These are phyloP conservation scores for Tretioscincus oriximinensis DNA, from an alignment of 2,113 vertebrate genomes.

Conservation along the genomic window DNA sequence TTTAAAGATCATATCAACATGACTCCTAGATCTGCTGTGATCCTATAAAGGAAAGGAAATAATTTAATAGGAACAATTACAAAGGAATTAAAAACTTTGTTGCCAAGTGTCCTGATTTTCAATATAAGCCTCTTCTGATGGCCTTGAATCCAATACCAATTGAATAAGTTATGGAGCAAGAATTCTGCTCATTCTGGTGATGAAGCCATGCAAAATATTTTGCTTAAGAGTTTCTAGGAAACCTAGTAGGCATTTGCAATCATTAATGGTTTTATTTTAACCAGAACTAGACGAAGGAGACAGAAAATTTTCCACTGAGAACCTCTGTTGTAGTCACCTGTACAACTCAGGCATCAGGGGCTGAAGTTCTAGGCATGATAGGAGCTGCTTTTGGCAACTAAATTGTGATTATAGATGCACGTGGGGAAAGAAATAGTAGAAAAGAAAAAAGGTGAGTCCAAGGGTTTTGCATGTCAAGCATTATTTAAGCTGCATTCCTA, in stretches of 20 bases:
- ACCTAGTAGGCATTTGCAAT: neutral
- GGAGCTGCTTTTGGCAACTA: neutral
- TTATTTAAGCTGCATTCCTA: too few species aligned
- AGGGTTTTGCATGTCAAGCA: too few species aligned
- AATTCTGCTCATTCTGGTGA: neutral
- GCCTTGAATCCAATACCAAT: neutral
- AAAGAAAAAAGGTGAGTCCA: too few species aligned
- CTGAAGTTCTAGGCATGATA: neutral
- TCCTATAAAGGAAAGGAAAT: too few species aligned
- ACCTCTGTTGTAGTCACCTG: neutral
- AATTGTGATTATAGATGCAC: neutral
- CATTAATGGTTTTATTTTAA: constrained; percentile 35
- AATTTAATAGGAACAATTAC: neutral
- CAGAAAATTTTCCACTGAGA: constrained; percentile 35
- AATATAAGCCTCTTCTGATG: neutral
- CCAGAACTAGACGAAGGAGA: constrained; percentile 18
- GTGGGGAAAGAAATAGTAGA: too few species aligned
- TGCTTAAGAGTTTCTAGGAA: constrained; percentile 14
- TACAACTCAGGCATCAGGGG: neutral
- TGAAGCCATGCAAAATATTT: constrained; percentile 19
- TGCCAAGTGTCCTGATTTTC: neutral
- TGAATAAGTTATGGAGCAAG: neutral
- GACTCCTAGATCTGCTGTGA: too few species aligned
- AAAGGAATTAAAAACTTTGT: neutral
- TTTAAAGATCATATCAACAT: too few species aligned